phyloP scores from a whole-genome alignment of 2,797 vertebrate genomes.

The Anableps anableps region DNA sequence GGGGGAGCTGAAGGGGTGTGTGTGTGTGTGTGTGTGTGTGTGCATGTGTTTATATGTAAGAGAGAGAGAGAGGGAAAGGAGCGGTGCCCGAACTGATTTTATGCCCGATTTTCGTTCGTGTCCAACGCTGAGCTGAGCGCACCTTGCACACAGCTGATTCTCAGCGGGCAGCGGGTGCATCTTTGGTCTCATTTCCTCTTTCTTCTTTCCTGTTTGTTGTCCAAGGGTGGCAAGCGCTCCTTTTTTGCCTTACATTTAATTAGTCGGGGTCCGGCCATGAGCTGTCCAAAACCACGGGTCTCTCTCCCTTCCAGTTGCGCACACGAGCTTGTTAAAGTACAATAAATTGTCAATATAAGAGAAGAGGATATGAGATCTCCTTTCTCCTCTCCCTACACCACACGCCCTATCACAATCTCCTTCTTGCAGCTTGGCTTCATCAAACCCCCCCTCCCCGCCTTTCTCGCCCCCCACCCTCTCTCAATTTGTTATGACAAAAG shows the following conservation, averaged over 20 bases:
- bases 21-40: neutral
- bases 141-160: conserved; percentile 43
- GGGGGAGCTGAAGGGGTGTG: neutral
- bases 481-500: conserved; percentile 59
- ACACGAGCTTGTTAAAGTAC: conserved; percentile 55
- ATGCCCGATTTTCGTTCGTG: conserved; percentile 27
- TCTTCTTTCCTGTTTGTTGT: neutral
- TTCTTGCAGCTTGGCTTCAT: conserved; percentile 29
- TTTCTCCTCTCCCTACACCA: conserved; percentile 38
- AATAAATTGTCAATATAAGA: conserved; percentile 41
- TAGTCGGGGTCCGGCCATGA: conserved; percentile 28
- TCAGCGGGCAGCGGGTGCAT: conserved; percentile 73
- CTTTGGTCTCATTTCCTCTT: conserved; percentile 9
- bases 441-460: conserved; percentile 12
- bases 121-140: conserved; percentile 47
- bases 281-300: conserved; percentile 25
- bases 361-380: neutral
- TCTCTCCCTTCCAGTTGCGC: conserved; percentile 32
- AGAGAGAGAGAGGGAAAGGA: neutral
- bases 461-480: conserved; percentile 25
- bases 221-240: conserved; percentile 19
- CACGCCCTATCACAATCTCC: conserved; percentile 7
- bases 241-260: conserved; percentile 48
- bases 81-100: conserved; percentile 21
- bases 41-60: neutral